These are phyloP conservation scores for Quadriops clusia DNA, from an alignment of 2,888 invertebrate genomes.

Conservation along the genomic window DNA sequence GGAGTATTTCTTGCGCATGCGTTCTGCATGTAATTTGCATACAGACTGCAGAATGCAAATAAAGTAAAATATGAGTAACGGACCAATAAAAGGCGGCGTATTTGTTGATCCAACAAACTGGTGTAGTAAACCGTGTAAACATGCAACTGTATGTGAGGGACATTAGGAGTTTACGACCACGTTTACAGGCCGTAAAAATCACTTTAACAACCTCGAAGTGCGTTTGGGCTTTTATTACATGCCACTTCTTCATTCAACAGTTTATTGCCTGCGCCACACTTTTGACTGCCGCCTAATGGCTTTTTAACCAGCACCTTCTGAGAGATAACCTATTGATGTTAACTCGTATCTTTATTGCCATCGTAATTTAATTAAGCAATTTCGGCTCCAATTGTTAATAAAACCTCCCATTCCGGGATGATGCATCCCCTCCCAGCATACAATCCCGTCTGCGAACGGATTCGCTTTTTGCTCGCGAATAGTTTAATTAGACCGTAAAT, in stretches of 20 bases:
- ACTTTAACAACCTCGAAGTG: slow-evolving; percentile 38
- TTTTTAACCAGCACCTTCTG: slow-evolving; percentile 31
- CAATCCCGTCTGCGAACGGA: no score
- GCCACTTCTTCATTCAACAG: slow-evolving; percentile 35
- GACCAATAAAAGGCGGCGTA: slow-evolving; percentile 30
- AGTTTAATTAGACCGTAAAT: no score
- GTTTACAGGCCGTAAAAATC: slow-evolving; percentile 41
- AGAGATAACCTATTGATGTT: slow-evolving; percentile 13
- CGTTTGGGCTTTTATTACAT: slow-evolving; percentile 36
- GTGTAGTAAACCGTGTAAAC: slow-evolving; percentile 32
- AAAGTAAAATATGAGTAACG: slow-evolving; percentile 29
- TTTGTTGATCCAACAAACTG: slow-evolving; percentile 32
- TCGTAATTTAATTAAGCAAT: slow-evolving; percentile 13
- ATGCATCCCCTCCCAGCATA: no score
- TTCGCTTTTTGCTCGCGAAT: no score
- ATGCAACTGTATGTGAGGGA: slow-evolving; percentile 37
- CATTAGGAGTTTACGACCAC: slow-evolving; percentile 39
- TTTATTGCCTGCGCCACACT: slow-evolving; percentile 29
- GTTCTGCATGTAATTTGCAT: no score
- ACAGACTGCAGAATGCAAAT: no score
- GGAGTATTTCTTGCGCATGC: no score
- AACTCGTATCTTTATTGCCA: slow-evolving; percentile 8
- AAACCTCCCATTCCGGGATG: no score
- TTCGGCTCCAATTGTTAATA: no score
- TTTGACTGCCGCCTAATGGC: slow-evolving; percentile 30